phyloP scores from a whole-genome alignment of 2,888 invertebrate species.

The Idaea straminata region DNA sequence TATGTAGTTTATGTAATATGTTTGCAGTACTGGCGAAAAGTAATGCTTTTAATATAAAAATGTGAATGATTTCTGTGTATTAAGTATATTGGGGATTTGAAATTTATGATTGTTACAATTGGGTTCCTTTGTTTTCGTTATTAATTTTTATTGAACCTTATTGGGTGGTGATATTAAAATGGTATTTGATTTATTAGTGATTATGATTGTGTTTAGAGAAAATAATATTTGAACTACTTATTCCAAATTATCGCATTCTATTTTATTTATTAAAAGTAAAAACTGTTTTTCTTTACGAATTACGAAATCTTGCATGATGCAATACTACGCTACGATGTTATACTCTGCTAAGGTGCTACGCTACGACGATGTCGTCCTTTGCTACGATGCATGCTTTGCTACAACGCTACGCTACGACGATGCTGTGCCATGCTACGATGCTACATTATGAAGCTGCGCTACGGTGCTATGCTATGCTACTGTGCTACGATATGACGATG shows the following conservation, averaged over 20 bases:
- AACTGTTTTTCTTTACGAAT: no score
- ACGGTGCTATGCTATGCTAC: no score
- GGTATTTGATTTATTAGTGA: constrained; percentile 9
- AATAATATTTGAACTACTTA: no score
- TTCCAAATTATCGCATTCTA: no score
- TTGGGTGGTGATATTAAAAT: constrained; percentile 9
- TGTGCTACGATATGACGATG: neutral
- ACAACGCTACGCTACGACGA: neutral
- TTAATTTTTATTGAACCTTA: constrained; percentile 10
- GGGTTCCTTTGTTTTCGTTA: constrained; percentile 3
- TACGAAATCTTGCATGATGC: neutral
- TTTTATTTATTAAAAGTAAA: no score
- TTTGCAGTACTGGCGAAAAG: constrained; percentile 31
- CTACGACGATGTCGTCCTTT: neutral
- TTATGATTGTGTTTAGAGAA: neutral
- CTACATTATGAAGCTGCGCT: neutral
- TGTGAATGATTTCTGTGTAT: constrained; percentile 45
- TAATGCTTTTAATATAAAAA: constrained; percentile 51
- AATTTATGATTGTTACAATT: constrained; percentile 39
- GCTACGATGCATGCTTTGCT: neutral
- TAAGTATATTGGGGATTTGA: constrained; percentile 50
- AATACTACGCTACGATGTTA: neutral
- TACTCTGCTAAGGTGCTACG: neutral
- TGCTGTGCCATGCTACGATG: neutral
- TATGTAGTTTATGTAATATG: neutral